Base-by-base conservation (phyloP, 2,113 vertebrate species). In the Myanophis thanlyinensis region DNA sequence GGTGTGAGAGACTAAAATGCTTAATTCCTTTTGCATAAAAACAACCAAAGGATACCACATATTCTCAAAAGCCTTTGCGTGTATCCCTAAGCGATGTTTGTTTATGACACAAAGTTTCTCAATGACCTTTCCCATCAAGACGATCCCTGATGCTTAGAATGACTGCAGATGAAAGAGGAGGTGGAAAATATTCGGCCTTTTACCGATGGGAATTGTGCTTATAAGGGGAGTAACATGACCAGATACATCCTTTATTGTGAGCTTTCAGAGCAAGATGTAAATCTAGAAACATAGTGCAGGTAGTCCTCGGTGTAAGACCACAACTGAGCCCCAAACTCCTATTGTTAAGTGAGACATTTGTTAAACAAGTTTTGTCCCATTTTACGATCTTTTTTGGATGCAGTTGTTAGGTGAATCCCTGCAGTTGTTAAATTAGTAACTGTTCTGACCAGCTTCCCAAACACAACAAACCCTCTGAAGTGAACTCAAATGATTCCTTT, bases 21-120 rank as follows among this genome's bases (percentile, higher is more conserved):
- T 5, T 18, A 4, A 90, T 40, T 35, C 90, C 94, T 53, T 91
- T 30, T 47, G 25, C 9, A 90, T 90, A 91, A 95, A 92, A 40
- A 51, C 10, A 35, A 73, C n/a, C n/a, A 91, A 85, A 93, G 73
- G 86, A 53, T 40, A 11, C 59, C 52, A 80, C 54, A n/a, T 92
- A 20, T 35, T 52, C 62, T 44, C 2, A 40, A 25, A 25, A 15
- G 18, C 4, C 46, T 47, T 54, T 86, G 85, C 25, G 47, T 12
- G 0, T 48, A 47, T 11, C 35, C 67, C 5, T 8, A 80, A 80
- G 54, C 2, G 5, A 13, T 86, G 10, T 86, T 40, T 88, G 47
- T 22, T 59, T n/a, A 59, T 40, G 2, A 87, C 10, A 40, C 20
- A 80, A 40, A 20, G 35, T 40, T 22, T 80, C 35, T 80, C 67